Conservation (phyloP, 2,797 vertebrate species). For the Hypotaenidia okinawae region DNA sequence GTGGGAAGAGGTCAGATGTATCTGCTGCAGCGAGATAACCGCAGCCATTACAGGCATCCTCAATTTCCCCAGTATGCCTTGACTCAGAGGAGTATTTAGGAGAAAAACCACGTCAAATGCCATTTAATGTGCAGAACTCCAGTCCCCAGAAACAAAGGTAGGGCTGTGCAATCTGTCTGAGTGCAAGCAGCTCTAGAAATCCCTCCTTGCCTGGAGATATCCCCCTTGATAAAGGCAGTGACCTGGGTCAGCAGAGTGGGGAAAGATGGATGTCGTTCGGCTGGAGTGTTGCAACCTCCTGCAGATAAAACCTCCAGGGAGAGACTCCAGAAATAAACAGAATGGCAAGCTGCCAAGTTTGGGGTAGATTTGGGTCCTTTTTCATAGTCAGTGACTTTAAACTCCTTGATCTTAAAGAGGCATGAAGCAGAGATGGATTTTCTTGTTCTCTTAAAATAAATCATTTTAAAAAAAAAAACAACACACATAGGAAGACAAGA, state of each 20-base stretch:
- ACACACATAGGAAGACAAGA: neutral
- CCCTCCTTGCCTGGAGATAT: neutral
- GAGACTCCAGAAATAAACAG: conserved; percentile 51
- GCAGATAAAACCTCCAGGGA: conserved; percentile 60
- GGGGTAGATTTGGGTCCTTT: neutral
- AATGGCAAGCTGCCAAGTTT: conserved; percentile 27
- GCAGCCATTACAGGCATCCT: neutral
- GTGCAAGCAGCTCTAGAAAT: neutral
- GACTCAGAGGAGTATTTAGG: neutral
- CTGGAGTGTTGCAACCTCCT: conserved; percentile 40
- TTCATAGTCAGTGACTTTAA: neutral
- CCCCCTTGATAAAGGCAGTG: conserved; percentile 42
- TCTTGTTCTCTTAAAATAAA: neutral
- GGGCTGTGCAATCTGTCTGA: neutral
- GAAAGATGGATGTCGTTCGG: conserved; percentile 46
- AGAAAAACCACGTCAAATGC: neutral
- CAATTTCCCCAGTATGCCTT: neutral
- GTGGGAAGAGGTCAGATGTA: neutral
- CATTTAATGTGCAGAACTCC: neutral
- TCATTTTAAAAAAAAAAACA: no score
- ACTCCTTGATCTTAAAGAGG: conserved; percentile 13
- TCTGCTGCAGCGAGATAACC: neutral
- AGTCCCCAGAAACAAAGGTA: conserved; percentile 10
- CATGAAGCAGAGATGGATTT: neutral
- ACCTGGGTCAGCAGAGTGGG: conserved; percentile 43